Evolutionary conservation across 1,140 invertebrate genomes (phyloP), one percentile per base, ranked within the genome.

Genomic region (Triops longicaudatus): DNA sequence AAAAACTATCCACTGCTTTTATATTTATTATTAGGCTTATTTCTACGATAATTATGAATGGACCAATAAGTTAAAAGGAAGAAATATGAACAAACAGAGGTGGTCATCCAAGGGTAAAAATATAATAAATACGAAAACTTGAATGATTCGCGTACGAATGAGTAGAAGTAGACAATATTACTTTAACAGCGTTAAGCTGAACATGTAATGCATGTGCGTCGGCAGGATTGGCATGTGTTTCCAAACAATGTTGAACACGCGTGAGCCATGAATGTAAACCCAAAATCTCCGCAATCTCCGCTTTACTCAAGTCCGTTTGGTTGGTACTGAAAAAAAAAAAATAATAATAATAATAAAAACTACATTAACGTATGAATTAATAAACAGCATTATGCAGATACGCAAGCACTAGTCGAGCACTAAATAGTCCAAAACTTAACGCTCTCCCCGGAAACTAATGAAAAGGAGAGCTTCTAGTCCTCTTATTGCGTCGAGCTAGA

Each of bases 131-230:
- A 37, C 2, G 31, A 37, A 37, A 4, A 63, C 50, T 2, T 12
- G 22, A 63, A 63, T 22, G 17, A 63, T n/a, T 63, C 0, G 5
- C n/a, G 0, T 6, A 6, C 9, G 6, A 9, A n/a, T 63, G 17
- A 3, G 50, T 6, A 63, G 17, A 73, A 71, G 76, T 44, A 37
- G 10, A 1, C 41, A n/a, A 5, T 0, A 78, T 75, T 81, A 91
- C 91, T 86, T 90, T 90, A 63, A 92, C 88, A 79, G 88, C 85
- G 73, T 86, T 88, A 63, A 88, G 83, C 78, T 88, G 84, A 26
- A 89, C 87, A 31, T 87, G 85, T 77, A 90, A 84, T n/a, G 87
- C 88, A 10, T 88, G 88, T 78, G 88, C 86, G 81, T 91, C 90
- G 10, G 90, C 88, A 26, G 90, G 88, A 84, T 89, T 89, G 27